Base-by-base conservation (phyloP, 92 coral and sea anemone genomes). In the Actinostola sp. region DNA sequence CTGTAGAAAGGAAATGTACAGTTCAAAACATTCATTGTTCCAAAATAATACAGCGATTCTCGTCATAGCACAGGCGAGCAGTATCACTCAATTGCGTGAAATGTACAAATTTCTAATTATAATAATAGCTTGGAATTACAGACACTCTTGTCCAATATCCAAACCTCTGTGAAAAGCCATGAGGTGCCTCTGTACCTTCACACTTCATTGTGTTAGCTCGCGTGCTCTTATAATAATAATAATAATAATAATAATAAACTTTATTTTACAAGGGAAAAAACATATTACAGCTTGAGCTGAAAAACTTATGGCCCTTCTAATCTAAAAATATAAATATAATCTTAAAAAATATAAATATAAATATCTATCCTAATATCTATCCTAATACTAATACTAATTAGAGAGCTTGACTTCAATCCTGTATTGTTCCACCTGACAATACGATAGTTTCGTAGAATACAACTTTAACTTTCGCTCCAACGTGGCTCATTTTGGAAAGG, bases 51-150 rank as follows among this genome's bases (percentile, higher is more conserved):
- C 23, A 34, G 60, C 21, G 16, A 67, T 67, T 67, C 32, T 53
- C 41, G n/a, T 34, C 29, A 50, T 51, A 19, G 30, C 45, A 29
- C 61, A 61, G 11, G 45, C 13, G 36, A 50, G 56, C 62, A 44
- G 45, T 68, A 50, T 68, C 74, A 29, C 16, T 32, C 50, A 29
- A 68, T 68, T 68, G 62, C 74, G 74, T 68, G 74, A 50, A 68
- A 52, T 33, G 62, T 32, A 68, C 74, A 52, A 50, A 48, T 62
- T 32, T 68, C 74, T 68, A 68, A 68, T 68, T 68, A 68, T 68
- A 50, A 68, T 68, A 68, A 68, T 68, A 68, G 74, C 62, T 32
- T 52, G 35, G 38, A 68, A 28, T 34, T 68, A 34, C 63, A 0
- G 39, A 5, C 36, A 57, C 74, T 68, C 62, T 68, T 56, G 74